Evolutionary conservation across 92 coral and sea anemone species (phyloP), one percentile per base, ranked within the genome.

Genomic region (Montipora capitata): DNA sequence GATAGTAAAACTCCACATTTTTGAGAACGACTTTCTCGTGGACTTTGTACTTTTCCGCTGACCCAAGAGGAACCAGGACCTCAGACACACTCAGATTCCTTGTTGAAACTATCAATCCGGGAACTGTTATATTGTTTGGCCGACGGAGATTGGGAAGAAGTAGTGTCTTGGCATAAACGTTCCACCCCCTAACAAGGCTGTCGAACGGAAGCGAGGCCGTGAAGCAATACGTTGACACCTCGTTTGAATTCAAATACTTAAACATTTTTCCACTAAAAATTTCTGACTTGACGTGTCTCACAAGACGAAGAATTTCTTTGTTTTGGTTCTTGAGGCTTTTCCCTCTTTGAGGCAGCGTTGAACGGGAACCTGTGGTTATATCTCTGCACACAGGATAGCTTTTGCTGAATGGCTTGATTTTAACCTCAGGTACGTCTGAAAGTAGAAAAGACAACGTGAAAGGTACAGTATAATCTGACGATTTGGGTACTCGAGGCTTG

Each of bases 1-100:
- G 94, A 71, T 98, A 98, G 74, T 51, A 96, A 73, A 98, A 96
- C n/a, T 80, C 85, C 17, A 94, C 99, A 79, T 98, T 89, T 14
- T 86, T 74, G 20, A 98, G 85, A 3, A 76, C 65, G 14, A 98
- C 38, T 72, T 96, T 90, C 80, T 85, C 96, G 67, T 98, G 99
- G 41, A 87, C 94, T 54, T 77, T 68, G 91, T 96, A 98, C 14
- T 78, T 66, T 10, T 52, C 87, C 74, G 96, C 88, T 41, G 82
- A 81, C 48, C 99, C 99, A 14, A 96, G 88, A 51, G 99, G 98
- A 15, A 94, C 87, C 73, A 89, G 77, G 65, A 93, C 77, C 4
- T 85, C 83, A 17, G 74, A 76, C 18, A 94, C 68, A 67, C 88
- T 87, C 10, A 90, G 79, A 44, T 68, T 86, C 7, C 63, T 42